Base-by-base conservation (phyloP, 2,113 vertebrate genomes). In the Callospermophilus lateralis region DNA sequence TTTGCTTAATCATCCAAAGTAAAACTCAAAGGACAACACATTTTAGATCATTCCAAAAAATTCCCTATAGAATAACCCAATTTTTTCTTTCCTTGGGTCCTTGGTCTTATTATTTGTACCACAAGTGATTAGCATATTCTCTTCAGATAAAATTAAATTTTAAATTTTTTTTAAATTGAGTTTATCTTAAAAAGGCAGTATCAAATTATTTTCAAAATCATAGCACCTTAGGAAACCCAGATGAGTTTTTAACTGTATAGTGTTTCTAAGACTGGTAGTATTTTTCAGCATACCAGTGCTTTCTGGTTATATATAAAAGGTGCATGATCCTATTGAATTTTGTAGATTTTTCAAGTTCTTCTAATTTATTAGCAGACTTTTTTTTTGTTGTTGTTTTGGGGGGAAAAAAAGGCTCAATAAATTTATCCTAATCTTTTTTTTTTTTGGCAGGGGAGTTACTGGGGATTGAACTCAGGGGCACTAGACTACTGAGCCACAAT, bases 141-240 rank as follows among this genome's bases (percentile, higher is more conserved):
- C 51, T 95, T 96, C 12, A 61, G 16, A 48, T 65, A 90, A 20
- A 65, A 77, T 42, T 42, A 42, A 42, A 42, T 42, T 42, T 42
- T 42, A 5, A 42, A 42, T 1, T 42, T 42, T 9, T 95, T 94
- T 78, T 37, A 48, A 68, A 28, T 32, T 89, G 37, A 72, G n/a
- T 76, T 93, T 78, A 79, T 73, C 86, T 97, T 53, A 94, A 89
- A 51, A 73, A 79, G 55, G 3, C 4, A 68, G 4, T 63, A 1
- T 70, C 79, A 51, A 81, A 81, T 93, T 94, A 67, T 89, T 80
- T 89, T 86, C 32, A n/a, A 95, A 84, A 79, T 72, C 93, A 90
- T 2, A 94, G 39, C 81, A 74, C 2, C 6, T 79, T 76, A 20
- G 92, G 51, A 92, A 87, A 80, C 32, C 3, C 34, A 87, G 17